phyloP scores from a whole-genome alignment of 2,888 invertebrate genomes.

The Diadegma fenestrale region DNA sequence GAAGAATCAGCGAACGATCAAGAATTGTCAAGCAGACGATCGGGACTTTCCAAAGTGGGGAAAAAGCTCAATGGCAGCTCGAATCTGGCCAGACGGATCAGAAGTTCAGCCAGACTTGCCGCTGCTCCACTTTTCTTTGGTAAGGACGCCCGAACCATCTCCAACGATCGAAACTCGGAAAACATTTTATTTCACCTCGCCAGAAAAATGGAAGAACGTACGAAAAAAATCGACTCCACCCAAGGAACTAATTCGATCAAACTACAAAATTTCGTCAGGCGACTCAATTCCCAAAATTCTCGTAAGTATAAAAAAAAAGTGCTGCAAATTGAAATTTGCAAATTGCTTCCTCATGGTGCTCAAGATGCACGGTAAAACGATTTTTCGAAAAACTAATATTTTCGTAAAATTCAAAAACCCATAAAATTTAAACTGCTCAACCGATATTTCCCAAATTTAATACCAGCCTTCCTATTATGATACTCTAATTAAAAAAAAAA shows the following conservation, averaged over 20 bases:
- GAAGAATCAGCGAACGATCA: conserved; percentile 40
- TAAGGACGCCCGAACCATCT: conserved; percentile 21
- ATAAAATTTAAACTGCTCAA: no score
- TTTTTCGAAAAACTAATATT: no score
- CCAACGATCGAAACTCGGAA: background rate
- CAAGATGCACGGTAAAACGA: no score
- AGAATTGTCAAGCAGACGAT: conserved; percentile 3
- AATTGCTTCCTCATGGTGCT: no score
- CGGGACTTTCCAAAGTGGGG: background rate
- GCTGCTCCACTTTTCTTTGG: conserved; percentile 64
- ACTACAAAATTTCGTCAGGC: conserved; percentile 36
- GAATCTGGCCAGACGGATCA: conserved; percentile 32
- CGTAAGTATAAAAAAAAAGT: conserved; percentile 40
- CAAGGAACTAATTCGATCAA: conserved; percentile 22
- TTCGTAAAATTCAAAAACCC: no score
- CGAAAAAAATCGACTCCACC: conserved; percentile 1
- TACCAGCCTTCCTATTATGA: no score
- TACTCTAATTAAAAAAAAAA: no score
- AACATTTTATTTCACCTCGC: conserved; percentile 7
- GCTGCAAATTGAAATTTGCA: no score
- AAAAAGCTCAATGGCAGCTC: conserved; percentile 44
- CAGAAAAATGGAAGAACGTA: conserved; percentile 43
- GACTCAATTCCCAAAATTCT: conserved; percentile 18
- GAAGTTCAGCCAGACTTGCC: conserved; percentile 64
- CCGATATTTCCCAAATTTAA: no score